phyloP scores from a whole-genome alignment of 1,140 invertebrate genomes.

The Hydropsyche tenuis region DNA sequence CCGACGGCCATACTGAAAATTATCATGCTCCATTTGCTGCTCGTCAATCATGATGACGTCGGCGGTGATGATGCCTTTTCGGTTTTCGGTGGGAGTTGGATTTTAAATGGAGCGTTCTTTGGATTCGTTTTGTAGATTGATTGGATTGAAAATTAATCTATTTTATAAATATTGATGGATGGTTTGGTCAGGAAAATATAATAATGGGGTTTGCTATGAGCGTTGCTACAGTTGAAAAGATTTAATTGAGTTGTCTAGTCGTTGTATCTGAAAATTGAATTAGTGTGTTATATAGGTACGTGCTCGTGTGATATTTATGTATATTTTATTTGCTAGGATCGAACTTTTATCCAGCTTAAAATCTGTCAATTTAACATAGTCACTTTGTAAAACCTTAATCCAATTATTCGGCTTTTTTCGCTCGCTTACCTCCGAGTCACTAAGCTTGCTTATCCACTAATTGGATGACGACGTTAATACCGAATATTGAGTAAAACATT shows the following conservation, averaged over 20 bases:
- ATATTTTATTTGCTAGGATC: neutral
- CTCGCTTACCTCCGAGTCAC: slow-evolving; percentile 29
- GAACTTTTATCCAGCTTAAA: slow-evolving; percentile 30
- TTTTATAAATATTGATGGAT: no score
- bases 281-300: neutral
- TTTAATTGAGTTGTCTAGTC: no score
- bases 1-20: slow-evolving; percentile 30
- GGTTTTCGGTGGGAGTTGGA: no score
- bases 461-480: slow-evolving; percentile 41
- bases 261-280: no score
- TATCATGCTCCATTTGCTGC: slow-evolving; percentile 11
- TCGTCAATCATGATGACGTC: neutral
- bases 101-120: no score
- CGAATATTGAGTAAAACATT: slow-evolving; percentile 20
- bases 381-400: slow-evolving; percentile 47
- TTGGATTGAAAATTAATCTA: no score
- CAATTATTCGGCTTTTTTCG: slow-evolving; percentile 44
- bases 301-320: neutral
- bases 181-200: no score
- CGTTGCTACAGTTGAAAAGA: no score
- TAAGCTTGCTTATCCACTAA: slow-evolving; percentile 39
- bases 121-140: no score
- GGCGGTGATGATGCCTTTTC: no score
- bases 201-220: no score
- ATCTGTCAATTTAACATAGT: slow-evolving; percentile 49